A percentile compares a stretch with the other conserved stretches of the same genome.
Conservation (phyloP, 2,113 vertebrate genomes). For the Calypte anna region DNA sequence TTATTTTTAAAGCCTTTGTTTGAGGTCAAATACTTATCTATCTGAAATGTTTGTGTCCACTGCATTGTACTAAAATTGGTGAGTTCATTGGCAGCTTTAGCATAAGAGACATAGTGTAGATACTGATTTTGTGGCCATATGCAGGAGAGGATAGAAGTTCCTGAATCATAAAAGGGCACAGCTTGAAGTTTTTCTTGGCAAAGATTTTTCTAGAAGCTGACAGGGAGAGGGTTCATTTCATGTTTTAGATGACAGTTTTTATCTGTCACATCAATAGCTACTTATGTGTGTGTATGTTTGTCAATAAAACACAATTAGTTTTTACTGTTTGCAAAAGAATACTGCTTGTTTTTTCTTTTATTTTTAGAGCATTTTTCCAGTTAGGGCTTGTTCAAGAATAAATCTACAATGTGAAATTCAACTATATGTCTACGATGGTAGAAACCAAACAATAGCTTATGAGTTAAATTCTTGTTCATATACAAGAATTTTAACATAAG, state of each 20-base stretch:
- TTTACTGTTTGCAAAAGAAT: background rate
- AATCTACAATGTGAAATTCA: too few species aligned
- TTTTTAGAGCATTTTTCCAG: background rate
- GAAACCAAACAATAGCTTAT: background rate
- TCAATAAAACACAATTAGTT: background rate
- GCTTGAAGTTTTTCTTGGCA: background rate
- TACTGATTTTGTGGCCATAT: background rate
- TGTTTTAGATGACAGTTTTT: background rate
- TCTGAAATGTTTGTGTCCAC: background rate
- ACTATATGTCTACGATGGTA: background rate
- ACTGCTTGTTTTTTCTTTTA: background rate
- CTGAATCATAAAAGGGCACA: background rate
- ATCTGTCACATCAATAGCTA: background rate
- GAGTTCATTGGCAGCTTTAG: background rate
- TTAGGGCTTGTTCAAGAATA: background rate
- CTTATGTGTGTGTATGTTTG: fast-evolving
- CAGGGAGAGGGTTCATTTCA: background rate
- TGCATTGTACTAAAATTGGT: background rate
- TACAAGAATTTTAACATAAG: background rate
- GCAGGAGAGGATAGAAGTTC: background rate
- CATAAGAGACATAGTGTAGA: background rate
- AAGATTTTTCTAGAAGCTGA: background rate
- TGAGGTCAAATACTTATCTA: background rate
- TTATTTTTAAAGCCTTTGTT: background rate
- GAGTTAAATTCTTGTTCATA: background rate